Percentiles rank a stretch among this genome's conserved stretches.
phyloP scores from a whole-genome alignment of 2,797 vertebrate species.

The Eulemur coronatus region DNA sequence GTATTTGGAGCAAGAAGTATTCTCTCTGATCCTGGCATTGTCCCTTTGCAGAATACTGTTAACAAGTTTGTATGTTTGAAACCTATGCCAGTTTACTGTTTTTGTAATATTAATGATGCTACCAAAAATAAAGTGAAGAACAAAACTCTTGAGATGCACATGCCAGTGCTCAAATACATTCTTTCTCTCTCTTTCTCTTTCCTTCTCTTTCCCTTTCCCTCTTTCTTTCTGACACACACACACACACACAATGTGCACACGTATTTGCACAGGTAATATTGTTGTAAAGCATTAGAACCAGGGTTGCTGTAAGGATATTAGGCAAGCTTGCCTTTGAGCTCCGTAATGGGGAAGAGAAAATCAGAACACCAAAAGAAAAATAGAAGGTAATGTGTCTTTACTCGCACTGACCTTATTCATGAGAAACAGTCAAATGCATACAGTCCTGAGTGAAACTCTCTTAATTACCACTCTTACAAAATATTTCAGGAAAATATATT shows the following conservation, averaged over 20 bases:
- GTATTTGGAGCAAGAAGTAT: slow-evolving; percentile 21
- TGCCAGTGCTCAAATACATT: not conserved
- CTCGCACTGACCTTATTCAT: not conserved
- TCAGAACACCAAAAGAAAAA: not conserved
- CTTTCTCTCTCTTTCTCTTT: not conserved
- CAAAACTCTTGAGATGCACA: slow-evolving; percentile 1
- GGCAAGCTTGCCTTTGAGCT: not conserved
- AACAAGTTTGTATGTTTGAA: slow-evolving; percentile 22
- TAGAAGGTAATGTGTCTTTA: not conserved
- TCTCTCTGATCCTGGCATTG: slow-evolving; percentile 16
- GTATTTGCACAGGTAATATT: not conserved
- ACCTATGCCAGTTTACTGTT: slow-evolving; percentile 15
- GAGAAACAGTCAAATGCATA: not conserved
- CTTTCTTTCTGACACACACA: not conserved
- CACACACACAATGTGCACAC: not conserved
- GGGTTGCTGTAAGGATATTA: not conserved
- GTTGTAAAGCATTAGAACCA: not conserved
- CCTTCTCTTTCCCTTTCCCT: not conserved
- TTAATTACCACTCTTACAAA: not conserved
- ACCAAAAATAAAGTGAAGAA: slow-evolving; percentile 39
- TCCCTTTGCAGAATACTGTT: not conserved
- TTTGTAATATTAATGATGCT: slow-evolving; percentile 51
- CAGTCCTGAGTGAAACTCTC: not conserved
- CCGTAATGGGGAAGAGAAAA: not conserved
- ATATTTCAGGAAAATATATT: slow-evolving; percentile 25